A percentile compares a stretch with the other conserved stretches of the same genome.
Conservation (phyloP, 2,888 invertebrate genomes). For the Myopa tessellatipennis region DNA sequence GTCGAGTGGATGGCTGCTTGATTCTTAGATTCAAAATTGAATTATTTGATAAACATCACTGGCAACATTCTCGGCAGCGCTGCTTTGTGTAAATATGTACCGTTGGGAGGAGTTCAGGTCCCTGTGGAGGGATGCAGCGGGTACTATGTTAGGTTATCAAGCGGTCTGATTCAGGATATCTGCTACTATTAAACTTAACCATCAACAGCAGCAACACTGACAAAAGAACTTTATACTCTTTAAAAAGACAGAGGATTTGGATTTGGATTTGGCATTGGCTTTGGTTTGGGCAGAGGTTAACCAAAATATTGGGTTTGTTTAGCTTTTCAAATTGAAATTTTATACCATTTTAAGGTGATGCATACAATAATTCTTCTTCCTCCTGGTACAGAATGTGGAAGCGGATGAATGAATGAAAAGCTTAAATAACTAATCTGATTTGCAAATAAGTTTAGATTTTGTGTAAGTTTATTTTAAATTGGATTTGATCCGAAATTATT, state of each 20-base stretch:
- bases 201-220: conserved; percentile 16
- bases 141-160: too few species aligned
- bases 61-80: conserved; percentile 56
- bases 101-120: too few species aligned
- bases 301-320: background rate
- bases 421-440: too few species aligned
- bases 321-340: conserved; percentile 4
- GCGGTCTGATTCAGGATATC: background rate
- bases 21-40: conserved; percentile 55
- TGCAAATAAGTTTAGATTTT: too few species aligned
- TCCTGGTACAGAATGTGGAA: too few species aligned
- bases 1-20: background rate
- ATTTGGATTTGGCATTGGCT: background rate
- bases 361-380: too few species aligned
- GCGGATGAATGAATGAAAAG: too few species aligned
- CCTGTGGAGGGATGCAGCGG: too few species aligned
- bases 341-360: background rate
- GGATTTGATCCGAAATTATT: too few species aligned
- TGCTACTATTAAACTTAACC: background rate
- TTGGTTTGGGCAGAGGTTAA: conserved; percentile 12
- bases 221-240: conserved; percentile 8
- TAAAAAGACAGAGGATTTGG: background rate
- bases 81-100: background rate
- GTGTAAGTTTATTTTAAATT: too few species aligned
- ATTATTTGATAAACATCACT: conserved; percentile 66